Conservation (phyloP, 1,140 invertebrate species). For the Drosophila prosaltans region DNA sequence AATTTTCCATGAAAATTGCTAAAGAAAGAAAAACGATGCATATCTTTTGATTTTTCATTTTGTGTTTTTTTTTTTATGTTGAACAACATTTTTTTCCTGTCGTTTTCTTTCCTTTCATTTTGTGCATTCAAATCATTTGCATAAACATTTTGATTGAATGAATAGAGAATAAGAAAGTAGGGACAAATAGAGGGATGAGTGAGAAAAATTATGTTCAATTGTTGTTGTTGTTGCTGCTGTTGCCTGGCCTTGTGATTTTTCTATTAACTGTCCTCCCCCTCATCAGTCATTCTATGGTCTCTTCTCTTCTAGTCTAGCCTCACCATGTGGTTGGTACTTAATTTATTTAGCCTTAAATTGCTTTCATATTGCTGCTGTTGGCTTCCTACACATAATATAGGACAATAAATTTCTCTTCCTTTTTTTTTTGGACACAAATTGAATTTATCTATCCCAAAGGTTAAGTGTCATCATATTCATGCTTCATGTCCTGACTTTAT, state of each 20-base stretch:
- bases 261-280: background rate
- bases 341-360: conserved; percentile 29
- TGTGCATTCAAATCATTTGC: conserved; percentile 42
- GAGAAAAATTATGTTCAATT: conserved; percentile 8
- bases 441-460: conserved; percentile 23
- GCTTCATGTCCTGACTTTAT: background rate
- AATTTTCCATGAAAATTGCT: conserved; percentile 50
- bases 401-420: background rate
- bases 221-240: background rate
- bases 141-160: conserved; percentile 33
- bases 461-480: conserved; percentile 16
- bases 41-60: conserved; percentile 25
- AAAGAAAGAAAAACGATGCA: conserved; percentile 40
- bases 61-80: conserved; percentile 22
- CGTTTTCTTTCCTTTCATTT: conserved; percentile 18
- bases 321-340: conserved; percentile 26
- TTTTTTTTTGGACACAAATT: conserved; percentile 23
- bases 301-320: background rate
- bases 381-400: background rate
- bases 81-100: conserved; percentile 25
- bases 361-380: conserved; percentile 20
- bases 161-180: background rate
- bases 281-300: too few relatives aligned
- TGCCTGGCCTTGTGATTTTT: background rate
- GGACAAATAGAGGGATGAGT: background rate